Conservation (phyloP, 1,140 invertebrate species). For the Calliphora vicina region DNA sequence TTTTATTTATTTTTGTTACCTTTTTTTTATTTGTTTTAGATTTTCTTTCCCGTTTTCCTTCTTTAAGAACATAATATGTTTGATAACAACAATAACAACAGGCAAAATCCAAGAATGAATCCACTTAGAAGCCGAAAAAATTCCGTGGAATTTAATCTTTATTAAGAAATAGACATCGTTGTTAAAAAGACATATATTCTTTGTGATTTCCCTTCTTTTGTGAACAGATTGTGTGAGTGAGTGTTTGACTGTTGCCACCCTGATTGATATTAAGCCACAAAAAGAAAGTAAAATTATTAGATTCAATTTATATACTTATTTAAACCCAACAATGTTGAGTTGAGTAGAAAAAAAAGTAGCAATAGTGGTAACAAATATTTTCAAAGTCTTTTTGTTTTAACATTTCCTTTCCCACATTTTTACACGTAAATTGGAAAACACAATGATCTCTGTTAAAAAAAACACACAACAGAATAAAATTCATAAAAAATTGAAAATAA, state of each 20-base stretch:
- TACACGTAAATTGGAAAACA: slow-evolving; percentile 28
- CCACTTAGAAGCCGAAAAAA: slow-evolving; percentile 40
- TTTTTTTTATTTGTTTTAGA: not conserved
- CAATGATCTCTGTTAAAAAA: not conserved
- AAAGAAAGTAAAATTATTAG: not conserved
- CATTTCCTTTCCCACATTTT: slow-evolving; percentile 32
- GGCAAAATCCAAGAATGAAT: slow-evolving; percentile 16
- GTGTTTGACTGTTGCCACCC: slow-evolving; percentile 34
- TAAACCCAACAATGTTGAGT: not conserved
- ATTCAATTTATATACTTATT: not conserved
- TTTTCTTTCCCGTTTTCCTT: not conserved
- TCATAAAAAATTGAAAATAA: not conserved
- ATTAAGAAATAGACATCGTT: slow-evolving; percentile 16
- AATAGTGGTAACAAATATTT: slow-evolving; percentile 1
- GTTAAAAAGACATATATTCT: not conserved
- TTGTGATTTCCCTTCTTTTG: not conserved
- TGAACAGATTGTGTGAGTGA: not conserved
- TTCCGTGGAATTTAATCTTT: slow-evolving; percentile 37
- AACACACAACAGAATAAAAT: not conserved
- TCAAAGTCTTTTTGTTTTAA: not conserved
- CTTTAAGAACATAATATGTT: not conserved
- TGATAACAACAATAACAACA: not conserved
- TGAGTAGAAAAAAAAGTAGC: not conserved
- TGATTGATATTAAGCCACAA: slow-evolving; percentile 36
- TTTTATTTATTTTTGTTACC: not conserved